Percentiles rank a stretch among this genome's conserved stretches.
phyloP scores from a whole-genome alignment of 2,888 invertebrate genomes.

The Drosophila peninsularis region DNA sequence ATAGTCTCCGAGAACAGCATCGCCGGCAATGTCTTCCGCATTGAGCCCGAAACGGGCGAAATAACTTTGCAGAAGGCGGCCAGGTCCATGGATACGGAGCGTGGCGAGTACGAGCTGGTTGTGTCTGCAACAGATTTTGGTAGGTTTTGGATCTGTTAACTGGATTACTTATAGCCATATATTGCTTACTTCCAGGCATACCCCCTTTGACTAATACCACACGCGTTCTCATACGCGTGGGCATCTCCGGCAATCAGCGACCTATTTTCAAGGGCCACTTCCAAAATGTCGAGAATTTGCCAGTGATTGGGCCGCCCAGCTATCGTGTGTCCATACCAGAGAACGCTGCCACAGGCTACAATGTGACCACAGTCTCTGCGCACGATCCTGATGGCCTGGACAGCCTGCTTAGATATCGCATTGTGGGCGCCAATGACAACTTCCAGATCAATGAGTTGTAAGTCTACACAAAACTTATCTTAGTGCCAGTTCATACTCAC shows the following conservation, averaged over 20 bases:
- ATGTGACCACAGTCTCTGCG: conserved; percentile 89
- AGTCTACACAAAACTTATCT: conserved; percentile 60
- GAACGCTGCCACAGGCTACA: conserved; percentile 88
- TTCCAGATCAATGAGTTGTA: conserved; percentile 90
- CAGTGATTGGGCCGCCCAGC: conserved; percentile 88
- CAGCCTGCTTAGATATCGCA: conserved; percentile 88
- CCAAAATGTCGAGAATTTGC: conserved; percentile 86
- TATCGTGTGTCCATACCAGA: conserved; percentile 90
- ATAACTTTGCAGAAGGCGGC: conserved; percentile 88
- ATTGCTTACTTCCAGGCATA: conserved; percentile 83
- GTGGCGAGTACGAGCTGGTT: conserved; percentile 89
- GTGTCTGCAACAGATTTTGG: conserved; percentile 90
- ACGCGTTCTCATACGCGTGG: conserved; percentile 89
- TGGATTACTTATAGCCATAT: no score
- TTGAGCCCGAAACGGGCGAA: conserved; percentile 90
- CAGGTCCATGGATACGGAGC: conserved; percentile 90
- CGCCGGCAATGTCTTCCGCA: conserved; percentile 87
- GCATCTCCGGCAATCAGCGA: conserved; percentile 92
- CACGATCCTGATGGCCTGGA: conserved; percentile 92
- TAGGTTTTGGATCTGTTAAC: conserved; percentile 58
- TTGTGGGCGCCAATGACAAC: conserved; percentile 91
- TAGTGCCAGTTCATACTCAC: background rate
- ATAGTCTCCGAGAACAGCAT: conserved; percentile 89
- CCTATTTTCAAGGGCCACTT: conserved; percentile 91
- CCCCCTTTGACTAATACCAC: conserved; percentile 89